Percentiles rank a stretch among this genome's conserved stretches.
These are phyloP conservation scores for Sebastes elongatus DNA, from an alignment of 2,797 vertebrate genomes.

Conservation along the genomic window DNA sequence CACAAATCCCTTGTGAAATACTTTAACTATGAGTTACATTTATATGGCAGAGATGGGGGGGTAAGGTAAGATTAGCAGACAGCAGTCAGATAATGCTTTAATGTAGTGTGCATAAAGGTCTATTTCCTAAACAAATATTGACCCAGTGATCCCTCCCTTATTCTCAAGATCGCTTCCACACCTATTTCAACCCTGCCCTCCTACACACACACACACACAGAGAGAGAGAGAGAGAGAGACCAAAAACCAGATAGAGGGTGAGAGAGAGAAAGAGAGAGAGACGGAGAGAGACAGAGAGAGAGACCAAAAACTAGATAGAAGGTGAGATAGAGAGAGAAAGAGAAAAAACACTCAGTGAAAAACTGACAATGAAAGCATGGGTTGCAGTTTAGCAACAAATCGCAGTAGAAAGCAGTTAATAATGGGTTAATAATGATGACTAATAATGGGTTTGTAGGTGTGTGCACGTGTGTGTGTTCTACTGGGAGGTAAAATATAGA, in stretches of 20 bases:
- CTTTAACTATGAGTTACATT: not conserved
- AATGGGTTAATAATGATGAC: not conserved
- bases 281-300: not conserved
- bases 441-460: not conserved
- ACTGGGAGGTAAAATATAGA: not conserved
- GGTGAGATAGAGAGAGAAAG: no score
- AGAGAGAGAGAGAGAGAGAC: not conserved
- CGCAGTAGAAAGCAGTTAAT: slow-evolving; percentile 10
- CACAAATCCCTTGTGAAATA: not conserved
- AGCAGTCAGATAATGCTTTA: not conserved
- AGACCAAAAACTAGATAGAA: not conserved
- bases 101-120: slow-evolving; percentile 14
- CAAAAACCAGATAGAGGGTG: no score
- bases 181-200: slow-evolving; percentile 20
- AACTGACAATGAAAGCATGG: not conserved
- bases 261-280: not conserved
- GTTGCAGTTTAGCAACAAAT: slow-evolving; percentile 11
- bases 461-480: not conserved
- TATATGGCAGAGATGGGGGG: not conserved
- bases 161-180: slow-evolving; percentile 43
- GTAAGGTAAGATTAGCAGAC: not conserved
- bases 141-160: slow-evolving; percentile 68
- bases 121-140: slow-evolving; percentile 79
- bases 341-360: not conserved
- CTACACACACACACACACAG: not conserved